phyloP scores from a whole-genome alignment of 2,888 invertebrate species.

The Apodemia zela region DNA sequence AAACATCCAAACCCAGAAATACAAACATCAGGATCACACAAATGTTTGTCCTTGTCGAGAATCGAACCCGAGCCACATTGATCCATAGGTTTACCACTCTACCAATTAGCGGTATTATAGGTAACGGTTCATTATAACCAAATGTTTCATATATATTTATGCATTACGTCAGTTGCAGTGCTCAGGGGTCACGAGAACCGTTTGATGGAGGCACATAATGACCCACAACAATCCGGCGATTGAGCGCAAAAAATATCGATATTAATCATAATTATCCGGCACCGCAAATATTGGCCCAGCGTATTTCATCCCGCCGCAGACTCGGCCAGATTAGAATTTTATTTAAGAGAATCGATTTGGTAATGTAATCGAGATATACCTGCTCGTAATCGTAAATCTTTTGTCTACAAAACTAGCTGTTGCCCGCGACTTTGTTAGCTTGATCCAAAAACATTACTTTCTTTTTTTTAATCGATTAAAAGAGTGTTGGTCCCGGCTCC shows the following conservation, averaged over 20 bases:
- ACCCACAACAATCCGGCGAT: conserved; percentile 57
- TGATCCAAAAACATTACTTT: no score
- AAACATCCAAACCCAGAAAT: no score
- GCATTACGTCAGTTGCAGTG: conserved; percentile 47
- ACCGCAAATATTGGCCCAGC: conserved; percentile 39
- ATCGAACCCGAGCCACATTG: no score
- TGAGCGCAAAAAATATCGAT: conserved; percentile 53
- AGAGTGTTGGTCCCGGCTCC: no score
- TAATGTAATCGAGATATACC: no score
- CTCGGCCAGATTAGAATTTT: conserved; percentile 20
- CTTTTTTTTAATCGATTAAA: no score
- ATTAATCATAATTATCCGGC: conserved; percentile 68
- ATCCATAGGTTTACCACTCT: no score
- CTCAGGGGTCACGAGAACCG: conserved; percentile 52
- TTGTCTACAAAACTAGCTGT: no score
- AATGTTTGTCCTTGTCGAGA: no score
- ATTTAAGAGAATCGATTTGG: conserved; percentile 28
- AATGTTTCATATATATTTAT: conserved; percentile 30
- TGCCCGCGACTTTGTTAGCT: no score
- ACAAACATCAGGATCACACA: no score
- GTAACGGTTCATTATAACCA: conserved; percentile 23
- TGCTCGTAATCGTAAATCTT: no score
- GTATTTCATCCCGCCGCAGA: conserved; percentile 26
- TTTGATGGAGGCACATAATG: conserved; percentile 64
- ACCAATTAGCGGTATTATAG: conserved; percentile 19